Percentiles rank a stretch among this genome's conserved stretches.
phyloP scores from a whole-genome alignment of 2,888 invertebrate genomes.

The Pammene fasciana region DNA sequence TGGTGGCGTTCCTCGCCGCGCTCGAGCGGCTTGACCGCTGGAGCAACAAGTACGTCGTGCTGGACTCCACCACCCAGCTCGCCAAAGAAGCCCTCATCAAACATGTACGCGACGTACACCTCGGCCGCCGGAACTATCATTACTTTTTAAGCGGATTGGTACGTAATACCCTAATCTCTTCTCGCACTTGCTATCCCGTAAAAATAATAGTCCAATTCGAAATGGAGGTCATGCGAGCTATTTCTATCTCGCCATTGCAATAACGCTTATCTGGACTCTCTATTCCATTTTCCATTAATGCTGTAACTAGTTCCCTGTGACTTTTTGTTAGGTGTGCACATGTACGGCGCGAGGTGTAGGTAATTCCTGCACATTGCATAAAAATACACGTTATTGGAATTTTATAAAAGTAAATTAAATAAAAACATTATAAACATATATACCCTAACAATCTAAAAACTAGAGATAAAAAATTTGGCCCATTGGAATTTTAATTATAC shows the following conservation, averaged over 20 bases:
- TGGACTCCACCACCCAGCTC: slow-evolving; percentile 93
- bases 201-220: slow-evolving; percentile 26
- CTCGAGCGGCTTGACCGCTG: slow-evolving; percentile 92
- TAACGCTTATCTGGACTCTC: slow-evolving; percentile 14
- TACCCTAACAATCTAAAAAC: too few species aligned
- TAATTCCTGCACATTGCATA: too few species aligned
- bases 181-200: slow-evolving; percentile 11
- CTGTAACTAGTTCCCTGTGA: slow-evolving; percentile 11
- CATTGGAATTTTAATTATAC: too few species aligned
- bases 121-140: slow-evolving; percentile 95
- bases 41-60: slow-evolving; percentile 93
- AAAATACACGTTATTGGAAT: too few species aligned
- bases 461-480: too few species aligned
- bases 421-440: too few species aligned
- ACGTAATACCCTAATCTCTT: slow-evolving; percentile 69
- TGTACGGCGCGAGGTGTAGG: not conserved
- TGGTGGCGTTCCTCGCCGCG: slow-evolving; percentile 90
- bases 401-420: too few species aligned
- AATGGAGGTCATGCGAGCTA: slow-evolving; percentile 17
- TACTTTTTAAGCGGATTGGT: slow-evolving; percentile 95
- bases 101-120: slow-evolving; percentile 92
- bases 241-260: slow-evolving; percentile 26
- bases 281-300: slow-evolving; percentile 21
- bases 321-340: not conserved
- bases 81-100: slow-evolving; percentile 93